These are phyloP conservation scores for Microctonus hyperodae DNA, from an alignment of 2,888 invertebrate genomes.

Conservation along the genomic window DNA sequence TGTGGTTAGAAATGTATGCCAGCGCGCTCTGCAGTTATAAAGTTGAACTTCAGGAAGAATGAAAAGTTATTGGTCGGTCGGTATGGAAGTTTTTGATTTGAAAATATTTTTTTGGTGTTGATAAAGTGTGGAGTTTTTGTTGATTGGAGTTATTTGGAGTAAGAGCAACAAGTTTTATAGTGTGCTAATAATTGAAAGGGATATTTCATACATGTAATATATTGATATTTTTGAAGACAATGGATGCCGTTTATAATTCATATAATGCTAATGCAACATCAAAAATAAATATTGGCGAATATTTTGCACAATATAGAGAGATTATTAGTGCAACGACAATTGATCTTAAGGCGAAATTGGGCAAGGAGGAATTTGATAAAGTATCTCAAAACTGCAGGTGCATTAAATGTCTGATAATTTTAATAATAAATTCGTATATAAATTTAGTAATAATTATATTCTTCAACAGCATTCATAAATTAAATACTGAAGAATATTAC, in stretches of 20 bases:
- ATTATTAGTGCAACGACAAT: conserved; percentile 28
- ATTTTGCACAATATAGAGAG: conserved; percentile 43
- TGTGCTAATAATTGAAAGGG: too few relatives aligned
- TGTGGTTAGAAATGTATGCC: too few relatives aligned
- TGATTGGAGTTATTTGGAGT: too few relatives aligned
- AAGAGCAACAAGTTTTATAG: too few relatives aligned
- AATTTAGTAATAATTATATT: not conserved
- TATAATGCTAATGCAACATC: conserved; percentile 43
- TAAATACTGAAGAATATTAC: conserved; percentile 51
- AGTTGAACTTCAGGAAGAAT: too few relatives aligned
- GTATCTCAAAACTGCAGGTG: conserved; percentile 65
- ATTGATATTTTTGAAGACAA: conserved; percentile 22
- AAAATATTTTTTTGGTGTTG: too few relatives aligned
- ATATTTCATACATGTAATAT: too few relatives aligned
- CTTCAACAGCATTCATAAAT: conserved; percentile 47
- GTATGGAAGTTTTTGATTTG: too few relatives aligned
- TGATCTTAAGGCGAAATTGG: conserved; percentile 45
- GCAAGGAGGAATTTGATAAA: conserved; percentile 62
- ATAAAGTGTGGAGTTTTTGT: too few relatives aligned
- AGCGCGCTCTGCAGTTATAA: too few relatives aligned
- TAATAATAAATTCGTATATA: not conserved
- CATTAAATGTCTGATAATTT: not conserved
- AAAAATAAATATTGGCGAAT: conserved; percentile 44
- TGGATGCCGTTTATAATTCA: conserved; percentile 47
- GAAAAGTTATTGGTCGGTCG: too few relatives aligned